phyloP scores from a whole-genome alignment of 2,113 vertebrate genomes.

The Corynorhinus townsendii region DNA sequence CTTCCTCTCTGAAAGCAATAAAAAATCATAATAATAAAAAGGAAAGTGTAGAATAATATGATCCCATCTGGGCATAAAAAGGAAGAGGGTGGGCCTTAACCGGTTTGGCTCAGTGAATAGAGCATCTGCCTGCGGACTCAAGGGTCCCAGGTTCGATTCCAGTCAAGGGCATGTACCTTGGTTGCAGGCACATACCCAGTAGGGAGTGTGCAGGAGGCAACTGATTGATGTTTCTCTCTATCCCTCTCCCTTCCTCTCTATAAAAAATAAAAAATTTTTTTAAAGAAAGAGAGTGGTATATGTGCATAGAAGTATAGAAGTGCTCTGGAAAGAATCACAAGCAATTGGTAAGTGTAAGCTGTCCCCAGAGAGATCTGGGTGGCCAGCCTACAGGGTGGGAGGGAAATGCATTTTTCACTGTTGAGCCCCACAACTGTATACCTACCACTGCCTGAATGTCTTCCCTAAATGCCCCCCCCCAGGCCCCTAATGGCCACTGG shows the following conservation, averaged over 20 bases:
- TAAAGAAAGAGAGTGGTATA: too few species aligned
- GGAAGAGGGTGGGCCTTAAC: too few species aligned
- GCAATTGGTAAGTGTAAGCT: neutral
- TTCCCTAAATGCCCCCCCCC: neutral
- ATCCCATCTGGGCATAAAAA: neutral
- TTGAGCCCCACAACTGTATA: neutral
- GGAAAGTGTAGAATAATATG: neutral
- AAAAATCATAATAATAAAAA: neutral
- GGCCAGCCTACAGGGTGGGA: neutral
- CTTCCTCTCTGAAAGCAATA: too few species aligned
- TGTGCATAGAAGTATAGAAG: neutral
- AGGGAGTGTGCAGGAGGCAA: too few species aligned
- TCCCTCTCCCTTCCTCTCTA: too few species aligned
- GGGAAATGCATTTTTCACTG: neutral
- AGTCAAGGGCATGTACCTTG: too few species aligned
- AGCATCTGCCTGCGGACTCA: too few species aligned
- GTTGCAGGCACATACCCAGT: too few species aligned
- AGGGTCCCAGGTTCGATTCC: too few species aligned
- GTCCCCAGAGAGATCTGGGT: neutral
- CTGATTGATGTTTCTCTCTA: too few species aligned
- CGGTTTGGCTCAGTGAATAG: too few species aligned
- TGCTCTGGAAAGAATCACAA: neutral
- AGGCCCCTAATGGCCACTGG: neutral
- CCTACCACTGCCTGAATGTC: neutral
- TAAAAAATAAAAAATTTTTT: too few species aligned